Conservation (phyloP, 1,140 invertebrate genomes). For the Calephelis nemesis region DNA sequence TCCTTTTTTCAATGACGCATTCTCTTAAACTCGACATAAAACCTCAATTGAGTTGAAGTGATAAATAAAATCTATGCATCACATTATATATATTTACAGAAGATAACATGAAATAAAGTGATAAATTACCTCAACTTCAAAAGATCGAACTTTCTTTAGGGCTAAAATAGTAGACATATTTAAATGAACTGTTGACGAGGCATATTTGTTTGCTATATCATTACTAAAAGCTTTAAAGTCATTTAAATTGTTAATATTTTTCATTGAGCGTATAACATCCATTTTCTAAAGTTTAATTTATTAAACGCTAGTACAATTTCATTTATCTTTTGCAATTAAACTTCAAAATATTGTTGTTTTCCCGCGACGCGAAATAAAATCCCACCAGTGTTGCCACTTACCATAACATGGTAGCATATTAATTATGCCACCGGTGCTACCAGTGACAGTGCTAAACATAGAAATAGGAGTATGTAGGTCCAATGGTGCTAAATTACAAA, state of each 20-base stretch:
- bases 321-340: background rate
- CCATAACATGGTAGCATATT: too few relatives aligned
- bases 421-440: too few relatives aligned
- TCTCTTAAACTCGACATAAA: too few relatives aligned
- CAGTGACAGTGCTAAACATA: too few relatives aligned
- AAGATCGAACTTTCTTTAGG: constrained; percentile 49
- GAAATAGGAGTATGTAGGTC: too few relatives aligned
- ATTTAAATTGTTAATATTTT: constrained; percentile 43
- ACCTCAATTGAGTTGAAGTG: too few relatives aligned
- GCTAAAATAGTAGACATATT: constrained; percentile 56
- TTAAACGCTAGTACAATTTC: background rate
- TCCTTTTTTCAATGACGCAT: too few relatives aligned
- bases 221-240: constrained; percentile 46
- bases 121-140: constrained; percentile 58
- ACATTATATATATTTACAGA: too few relatives aligned
- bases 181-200: constrained; percentile 46
- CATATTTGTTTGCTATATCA: constrained; percentile 33
- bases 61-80: too few relatives aligned
- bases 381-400: background rate
- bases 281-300: constrained; percentile 35
- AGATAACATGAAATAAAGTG: too few relatives aligned
- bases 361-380: constrained; percentile 25
- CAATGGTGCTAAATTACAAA: too few relatives aligned
- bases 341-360: constrained; percentile 15
- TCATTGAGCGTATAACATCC: constrained; percentile 45